phyloP scores from a whole-genome alignment of 2,797 vertebrate species.

The Neostethus bicornis region DNA sequence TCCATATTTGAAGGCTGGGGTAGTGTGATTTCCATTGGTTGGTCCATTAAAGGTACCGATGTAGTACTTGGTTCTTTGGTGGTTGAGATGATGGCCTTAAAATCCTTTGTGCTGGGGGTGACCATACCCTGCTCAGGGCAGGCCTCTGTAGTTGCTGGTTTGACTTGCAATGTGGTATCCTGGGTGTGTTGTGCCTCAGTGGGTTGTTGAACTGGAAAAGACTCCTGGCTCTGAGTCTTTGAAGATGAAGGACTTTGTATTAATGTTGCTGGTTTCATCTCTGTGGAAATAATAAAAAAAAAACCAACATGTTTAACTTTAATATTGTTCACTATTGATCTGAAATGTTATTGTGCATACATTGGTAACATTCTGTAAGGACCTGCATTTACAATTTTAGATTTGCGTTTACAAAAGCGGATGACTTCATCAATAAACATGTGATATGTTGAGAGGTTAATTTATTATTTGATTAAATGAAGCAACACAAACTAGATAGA shows the following conservation, averaged over 20 bases:
- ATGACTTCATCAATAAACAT: not conserved
- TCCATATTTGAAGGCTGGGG: constrained; percentile 61
- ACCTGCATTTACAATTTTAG: not conserved
- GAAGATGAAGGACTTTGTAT: constrained; percentile 55
- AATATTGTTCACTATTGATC: not conserved
- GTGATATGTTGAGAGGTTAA: too few relatives aligned
- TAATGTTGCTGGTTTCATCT: constrained; percentile 64
- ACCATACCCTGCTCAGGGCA: constrained; percentile 57
- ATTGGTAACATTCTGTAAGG: not conserved
- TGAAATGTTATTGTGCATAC: not conserved
- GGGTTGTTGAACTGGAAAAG: constrained; percentile 48
- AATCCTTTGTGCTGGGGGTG: constrained; percentile 76
- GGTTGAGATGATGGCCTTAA: constrained; percentile 77
- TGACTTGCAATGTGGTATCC: constrained; percentile 58
- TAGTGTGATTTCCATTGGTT: constrained; percentile 76
- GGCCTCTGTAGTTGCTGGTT: constrained; percentile 71
- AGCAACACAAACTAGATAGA: not conserved
- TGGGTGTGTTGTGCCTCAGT: constrained; percentile 52
- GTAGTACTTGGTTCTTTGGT: constrained; percentile 82
- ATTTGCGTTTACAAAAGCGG: not conserved
- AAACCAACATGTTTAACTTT: not conserved
- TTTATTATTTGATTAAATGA: constrained; percentile 1
- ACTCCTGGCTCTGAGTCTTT: constrained; percentile 47
- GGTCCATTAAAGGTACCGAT: constrained; percentile 70
- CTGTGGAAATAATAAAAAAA: constrained; percentile 35